These are phyloP conservation scores for Neosalanx taihuensis DNA, from an alignment of 2,797 vertebrate species.

Conservation along the genomic window DNA sequence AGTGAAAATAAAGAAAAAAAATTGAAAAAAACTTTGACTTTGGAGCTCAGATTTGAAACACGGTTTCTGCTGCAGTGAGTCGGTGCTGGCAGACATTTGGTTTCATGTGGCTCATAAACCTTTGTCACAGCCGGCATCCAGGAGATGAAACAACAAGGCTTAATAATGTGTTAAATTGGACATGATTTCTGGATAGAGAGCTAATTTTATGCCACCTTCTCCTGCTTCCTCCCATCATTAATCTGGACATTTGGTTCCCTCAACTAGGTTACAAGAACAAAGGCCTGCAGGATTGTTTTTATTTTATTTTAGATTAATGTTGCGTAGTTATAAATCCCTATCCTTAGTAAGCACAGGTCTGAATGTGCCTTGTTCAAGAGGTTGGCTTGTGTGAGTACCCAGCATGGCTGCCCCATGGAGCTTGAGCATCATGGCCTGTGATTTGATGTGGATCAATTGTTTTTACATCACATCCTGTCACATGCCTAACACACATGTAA, in stretches of 20 bases:
- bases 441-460: neutral
- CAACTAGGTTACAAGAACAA: neutral
- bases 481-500: no score
- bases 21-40: neutral
- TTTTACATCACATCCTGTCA: no score
- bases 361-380: neutral
- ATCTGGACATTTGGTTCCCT: constrained; percentile 10
- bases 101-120: constrained; percentile 11
- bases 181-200: constrained; percentile 7
- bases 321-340: neutral
- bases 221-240: constrained; percentile 15
- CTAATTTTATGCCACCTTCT: constrained; percentile 15
- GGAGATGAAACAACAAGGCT: constrained; percentile 23
- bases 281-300: neutral
- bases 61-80: constrained; percentile 1
- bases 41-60: neutral
- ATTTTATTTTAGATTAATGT: neutral
- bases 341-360: neutral
- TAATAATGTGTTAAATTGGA: constrained; percentile 26
- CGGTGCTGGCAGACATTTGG: constrained; percentile 7
- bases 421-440: no score
- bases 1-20: neutral
- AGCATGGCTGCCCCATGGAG: no score
- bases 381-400: neutral
- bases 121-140: constrained; percentile 6